A percentile compares a stretch with the other conserved stretches of the same genome.
Evolutionary conservation across 2,888 invertebrate species (phyloP).

Genomic region (Lasius fuliginosus): DNA sequence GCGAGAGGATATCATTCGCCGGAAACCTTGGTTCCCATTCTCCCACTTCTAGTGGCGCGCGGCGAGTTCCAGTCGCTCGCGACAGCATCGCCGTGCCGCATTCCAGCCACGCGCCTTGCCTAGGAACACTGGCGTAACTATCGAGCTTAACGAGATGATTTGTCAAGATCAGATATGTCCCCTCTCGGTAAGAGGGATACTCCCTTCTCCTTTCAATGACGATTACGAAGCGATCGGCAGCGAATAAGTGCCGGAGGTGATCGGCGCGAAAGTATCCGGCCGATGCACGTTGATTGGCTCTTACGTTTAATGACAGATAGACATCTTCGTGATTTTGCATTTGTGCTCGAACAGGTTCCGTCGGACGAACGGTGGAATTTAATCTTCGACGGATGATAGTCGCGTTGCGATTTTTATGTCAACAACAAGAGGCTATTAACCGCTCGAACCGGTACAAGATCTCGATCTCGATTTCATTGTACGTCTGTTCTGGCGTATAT

Average conservation of each 20-base stretch:
- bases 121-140: conserved; percentile 82
- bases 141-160: conserved; percentile 69
- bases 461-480: not conserved
- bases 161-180: conserved; percentile 55
- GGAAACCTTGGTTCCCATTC: conserved; percentile 68
- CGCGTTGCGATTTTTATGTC: not conserved
- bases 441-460: not conserved
- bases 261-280: conserved; percentile 40
- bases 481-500: not conserved
- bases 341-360: not conserved
- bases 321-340: conserved; percentile 15
- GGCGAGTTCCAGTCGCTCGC: conserved; percentile 80
- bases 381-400: not conserved
- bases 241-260: conserved; percentile 61
- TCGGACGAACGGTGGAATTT: not conserved
- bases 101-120: conserved; percentile 85
- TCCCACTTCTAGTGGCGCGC: conserved; percentile 74
- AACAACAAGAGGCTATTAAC: not conserved
- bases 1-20: conserved; percentile 45
- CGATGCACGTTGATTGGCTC: conserved; percentile 14
- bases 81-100: conserved; percentile 80
- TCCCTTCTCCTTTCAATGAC: conserved; percentile 56
- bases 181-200: conserved; percentile 60
- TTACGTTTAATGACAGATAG: conserved; percentile 12
- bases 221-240: conserved; percentile 61